A percentile compares a stretch with the other conserved stretches of the same genome.
Conservation (phyloP, 2,113 vertebrate species). For the Malurus melanocephalus region DNA sequence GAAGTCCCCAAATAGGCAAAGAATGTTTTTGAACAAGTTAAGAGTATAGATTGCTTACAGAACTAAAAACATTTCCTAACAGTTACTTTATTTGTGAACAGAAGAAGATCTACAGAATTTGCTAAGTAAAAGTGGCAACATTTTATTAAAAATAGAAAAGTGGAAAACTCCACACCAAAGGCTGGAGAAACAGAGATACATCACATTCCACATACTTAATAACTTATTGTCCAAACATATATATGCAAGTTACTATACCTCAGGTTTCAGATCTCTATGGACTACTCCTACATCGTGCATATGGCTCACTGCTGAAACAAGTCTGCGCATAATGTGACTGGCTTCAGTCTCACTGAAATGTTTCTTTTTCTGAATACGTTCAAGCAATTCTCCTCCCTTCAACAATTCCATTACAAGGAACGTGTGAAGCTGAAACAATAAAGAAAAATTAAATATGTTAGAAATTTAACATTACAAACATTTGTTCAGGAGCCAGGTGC, state of each 20-base stretch:
- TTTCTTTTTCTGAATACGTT: constrained; percentile 91
- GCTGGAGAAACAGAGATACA: background rate
- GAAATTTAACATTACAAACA: background rate
- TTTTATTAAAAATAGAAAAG: background rate
- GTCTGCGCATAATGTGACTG: constrained; percentile 92
- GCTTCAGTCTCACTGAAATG: constrained; percentile 96
- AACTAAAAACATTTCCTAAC: background rate
- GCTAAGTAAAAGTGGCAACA: background rate
- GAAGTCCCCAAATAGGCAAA: background rate
- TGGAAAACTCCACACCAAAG: background rate
- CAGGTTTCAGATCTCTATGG: constrained; percentile 93
- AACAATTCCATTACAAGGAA: constrained; percentile 94
- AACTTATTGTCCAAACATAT: background rate
- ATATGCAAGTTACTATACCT: constrained; percentile 70
- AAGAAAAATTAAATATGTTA: background rate
- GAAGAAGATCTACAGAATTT: background rate
- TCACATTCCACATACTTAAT: background rate
- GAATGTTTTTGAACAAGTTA: background rate
- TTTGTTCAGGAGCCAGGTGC: background rate
- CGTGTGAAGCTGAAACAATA: constrained; percentile 83
- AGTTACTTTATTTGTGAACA: background rate
- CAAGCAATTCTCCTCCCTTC: constrained; percentile 92
- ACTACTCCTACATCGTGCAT: constrained; percentile 98
- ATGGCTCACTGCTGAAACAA: constrained; percentile 95
- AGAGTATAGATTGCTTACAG: background rate